Base-by-base conservation (phyloP, 1,140 invertebrate species). In the Lerema accius region DNA sequence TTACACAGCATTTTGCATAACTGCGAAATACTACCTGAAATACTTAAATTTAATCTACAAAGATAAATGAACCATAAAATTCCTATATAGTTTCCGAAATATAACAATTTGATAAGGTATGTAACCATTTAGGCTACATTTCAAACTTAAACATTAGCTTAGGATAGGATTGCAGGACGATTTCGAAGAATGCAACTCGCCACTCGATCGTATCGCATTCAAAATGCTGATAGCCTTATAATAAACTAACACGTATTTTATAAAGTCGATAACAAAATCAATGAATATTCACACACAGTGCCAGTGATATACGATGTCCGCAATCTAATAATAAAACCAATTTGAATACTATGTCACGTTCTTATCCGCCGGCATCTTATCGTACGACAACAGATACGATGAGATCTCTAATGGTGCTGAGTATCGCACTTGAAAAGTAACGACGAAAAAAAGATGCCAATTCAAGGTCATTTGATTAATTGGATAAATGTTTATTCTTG, bases 311-410 rank as follows among this genome's bases (percentile, higher is more conserved):
- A 16, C 19, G 11, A 35, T 9, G 28, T 4, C 1, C 28, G 9
- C 14, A 15, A 28, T 28, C 39, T 43, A 55, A 55, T 55, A 55
- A 40, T 42, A 56, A 45, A 43, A 14, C 1, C 14, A 19, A 43
- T 23, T 61, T 62, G 15, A 62, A 56, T 67, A 50, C 11, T 60
- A 17, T 62, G 48, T 62, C 65, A 67, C 60, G 59, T 62, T 35
- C 15, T 61, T 55, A 66, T 56, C 28, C 46, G 13, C 43, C 40
- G 56, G 23, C 26, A 55, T 61, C 39, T 55, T 55, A 63, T 63
- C 55, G 6, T 3, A 16, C 37, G 40, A 68, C 55, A 60, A 63
- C 23, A 28, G 51, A 65, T 32, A 32, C 56, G 46, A 19, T 58
- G 19, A 7, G 32, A 7, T 51, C 14, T 37, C 19, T 55, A 11